Percentiles rank a stretch among this genome's conserved stretches.
These are phyloP conservation scores for Catostomus latipinnis DNA, from an alignment of 2,797 vertebrate genomes.

Conservation along the genomic window DNA sequence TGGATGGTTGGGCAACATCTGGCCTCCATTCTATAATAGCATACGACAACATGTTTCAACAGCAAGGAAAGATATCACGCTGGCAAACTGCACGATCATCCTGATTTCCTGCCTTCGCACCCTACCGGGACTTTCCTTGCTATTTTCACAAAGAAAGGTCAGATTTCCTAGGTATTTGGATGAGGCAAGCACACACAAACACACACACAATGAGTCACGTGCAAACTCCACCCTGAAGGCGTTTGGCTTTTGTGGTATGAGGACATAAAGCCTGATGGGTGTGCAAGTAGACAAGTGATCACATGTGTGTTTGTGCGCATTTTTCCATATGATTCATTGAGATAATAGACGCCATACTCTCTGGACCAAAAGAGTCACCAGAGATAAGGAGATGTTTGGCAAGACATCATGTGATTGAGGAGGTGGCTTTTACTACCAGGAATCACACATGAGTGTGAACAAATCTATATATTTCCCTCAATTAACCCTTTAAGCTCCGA, in stretches of 20 bases:
- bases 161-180: slow-evolving; percentile 43
- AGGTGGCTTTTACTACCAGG: not conserved
- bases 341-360: not conserved
- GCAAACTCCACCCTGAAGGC: slow-evolving; percentile 7
- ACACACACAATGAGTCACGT: not conserved
- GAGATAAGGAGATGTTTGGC: not conserved
- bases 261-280: not conserved
- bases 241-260: not conserved
- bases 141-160: slow-evolving; percentile 47
- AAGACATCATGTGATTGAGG: not conserved
- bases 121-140: slow-evolving; percentile 64
- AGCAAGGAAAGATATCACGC: slow-evolving; percentile 4
- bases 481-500: not conserved
- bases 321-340: slow-evolving; percentile 15
- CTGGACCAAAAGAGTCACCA: not conserved
- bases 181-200: slow-evolving; percentile 1
- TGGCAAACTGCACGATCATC: slow-evolving; percentile 42
- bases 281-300: not conserved
- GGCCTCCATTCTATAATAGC: slow-evolving; percentile 31
- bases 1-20: slow-evolving; percentile 52
- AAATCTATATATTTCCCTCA: not conserved
- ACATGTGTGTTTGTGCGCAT: not conserved
- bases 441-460: too few species aligned
- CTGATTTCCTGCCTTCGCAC: slow-evolving; percentile 59
- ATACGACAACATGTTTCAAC: slow-evolving; percentile 30